Percentiles rank a stretch among this genome's conserved stretches.
phyloP scores from a whole-genome alignment of 2,113 vertebrate species.

The Coptodon rendalli region DNA sequence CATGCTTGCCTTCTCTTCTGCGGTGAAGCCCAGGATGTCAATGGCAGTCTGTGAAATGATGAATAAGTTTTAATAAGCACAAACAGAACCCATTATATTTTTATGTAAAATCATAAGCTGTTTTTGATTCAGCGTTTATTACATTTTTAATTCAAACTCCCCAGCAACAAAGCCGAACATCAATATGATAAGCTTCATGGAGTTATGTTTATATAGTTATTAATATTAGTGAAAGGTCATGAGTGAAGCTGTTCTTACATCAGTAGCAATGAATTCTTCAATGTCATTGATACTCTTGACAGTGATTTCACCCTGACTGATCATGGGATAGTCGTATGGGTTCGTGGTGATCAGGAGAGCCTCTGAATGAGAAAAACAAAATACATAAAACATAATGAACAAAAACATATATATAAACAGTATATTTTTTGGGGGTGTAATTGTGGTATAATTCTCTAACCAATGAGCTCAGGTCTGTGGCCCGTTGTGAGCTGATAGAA shows the following conservation, averaged over 20 bases:
- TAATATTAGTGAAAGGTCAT: neutral
- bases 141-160: neutral
- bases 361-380: constrained; percentile 42
- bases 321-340: constrained; percentile 58
- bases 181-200: neutral
- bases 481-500: constrained; percentile 73
- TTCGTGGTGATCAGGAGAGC: constrained; percentile 64
- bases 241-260: constrained; percentile 19
- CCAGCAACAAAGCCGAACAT: neutral
- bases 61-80: neutral
- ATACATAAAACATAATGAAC: neutral
- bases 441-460: constrained; percentile 49
- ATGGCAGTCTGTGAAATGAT: constrained; percentile 61
- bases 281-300: constrained; percentile 60
- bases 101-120: neutral
- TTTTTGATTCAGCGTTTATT: neutral
- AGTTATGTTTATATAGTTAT: neutral
- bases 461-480: constrained; percentile 70
- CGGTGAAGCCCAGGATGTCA: constrained; percentile 77
- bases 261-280: constrained; percentile 65
- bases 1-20: constrained; percentile 79
- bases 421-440: neutral
- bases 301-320: constrained; percentile 65
- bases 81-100: neutral
- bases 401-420: neutral